These are phyloP conservation scores for Parauchenoglanis ngamensis DNA, from an alignment of 2,797 vertebrate genomes.

Conservation along the genomic window DNA sequence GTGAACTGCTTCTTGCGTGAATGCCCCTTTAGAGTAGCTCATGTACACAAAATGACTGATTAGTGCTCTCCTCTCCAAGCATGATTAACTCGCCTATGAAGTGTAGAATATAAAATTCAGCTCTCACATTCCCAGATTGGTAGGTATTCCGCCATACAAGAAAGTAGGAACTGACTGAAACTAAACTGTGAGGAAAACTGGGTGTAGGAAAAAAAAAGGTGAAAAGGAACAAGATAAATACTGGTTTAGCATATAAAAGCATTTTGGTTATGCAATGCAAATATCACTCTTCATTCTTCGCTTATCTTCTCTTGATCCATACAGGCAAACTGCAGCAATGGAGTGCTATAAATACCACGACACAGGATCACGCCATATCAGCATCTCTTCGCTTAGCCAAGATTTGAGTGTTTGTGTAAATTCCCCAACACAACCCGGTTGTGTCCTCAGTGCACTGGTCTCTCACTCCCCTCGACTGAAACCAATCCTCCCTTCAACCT, in stretches of 20 bases:
- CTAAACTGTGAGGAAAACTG: not conserved
- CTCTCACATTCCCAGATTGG: not conserved
- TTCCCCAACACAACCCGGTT: constrained; percentile 15
- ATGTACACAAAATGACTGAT: not conserved
- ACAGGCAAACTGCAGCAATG: not conserved
- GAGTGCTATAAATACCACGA: constrained; percentile 14
- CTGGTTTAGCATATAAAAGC: not conserved
- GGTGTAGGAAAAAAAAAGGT: not conserved
- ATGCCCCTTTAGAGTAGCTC: not conserved
- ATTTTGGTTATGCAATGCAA: not conserved
- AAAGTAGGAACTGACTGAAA: not conserved
- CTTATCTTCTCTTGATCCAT: not conserved
- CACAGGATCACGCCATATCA: constrained; percentile 9
- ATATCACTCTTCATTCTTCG: constrained; percentile 1
- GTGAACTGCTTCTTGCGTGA: too few species aligned
- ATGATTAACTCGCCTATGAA: not conserved
- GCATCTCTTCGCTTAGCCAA: constrained; percentile 6
- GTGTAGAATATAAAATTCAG: not conserved
- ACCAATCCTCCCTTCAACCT: constrained; percentile 39
- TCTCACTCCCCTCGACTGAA: constrained; percentile 25
- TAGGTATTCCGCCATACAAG: not conserved
- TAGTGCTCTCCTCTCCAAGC: not conserved
- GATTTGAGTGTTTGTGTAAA: constrained; percentile 21
- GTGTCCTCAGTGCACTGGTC: constrained; percentile 9
- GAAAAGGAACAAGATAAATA: not conserved